Evolutionary conservation across 2,797 vertebrate genomes (phyloP), one percentile per base, ranked within the genome.

Genomic region (Sebastes trivittatus): DNA sequence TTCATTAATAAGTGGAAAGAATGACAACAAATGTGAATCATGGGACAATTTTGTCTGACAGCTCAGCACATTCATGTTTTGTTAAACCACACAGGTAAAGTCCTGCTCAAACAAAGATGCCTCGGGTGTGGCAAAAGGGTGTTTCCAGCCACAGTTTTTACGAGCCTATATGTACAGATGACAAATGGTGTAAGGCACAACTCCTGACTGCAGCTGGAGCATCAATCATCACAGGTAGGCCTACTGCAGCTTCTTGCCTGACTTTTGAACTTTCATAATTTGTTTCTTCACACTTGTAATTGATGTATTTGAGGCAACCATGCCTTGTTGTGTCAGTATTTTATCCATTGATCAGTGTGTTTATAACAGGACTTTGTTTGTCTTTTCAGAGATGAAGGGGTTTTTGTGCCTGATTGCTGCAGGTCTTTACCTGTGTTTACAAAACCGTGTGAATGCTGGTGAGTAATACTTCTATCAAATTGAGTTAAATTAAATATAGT

Each of bases 321-420:
- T 49, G 11, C 11, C 30, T 1, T 25, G 3, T 55, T 36, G 4
- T 49, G 13, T 8, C 8, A 6, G 5, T 68, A 11, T 68, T 20
- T 22, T 22, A 52, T n/a, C 18, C 18, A 2, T 62, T 60, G 7
- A 36, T 56, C 18, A 20, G 4, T 42, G 2, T 63, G 20, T 30
- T 1, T 10, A 34, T 46, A 49, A 49, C 18, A 23, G 11, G 23
- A 52, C 16, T 42, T 16, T 70, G 5, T 14, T 49, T 68, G 16
- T 79, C 18, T 75, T 49, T 79, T 22, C 77, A 90, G 89, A 70
- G 46, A 90, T 92, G 88, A 87, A 64, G 4, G 60, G 52, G 63
- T 6, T 72, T 60, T 23, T 86, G 32, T 72, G 72, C 59, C 11
- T 89, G 52, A 49, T 87, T 11, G 42, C 46, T 32, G 22, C 74